Base-by-base conservation (phyloP, 1,140 invertebrate genomes). In the Sinonovacula constricta region DNA sequence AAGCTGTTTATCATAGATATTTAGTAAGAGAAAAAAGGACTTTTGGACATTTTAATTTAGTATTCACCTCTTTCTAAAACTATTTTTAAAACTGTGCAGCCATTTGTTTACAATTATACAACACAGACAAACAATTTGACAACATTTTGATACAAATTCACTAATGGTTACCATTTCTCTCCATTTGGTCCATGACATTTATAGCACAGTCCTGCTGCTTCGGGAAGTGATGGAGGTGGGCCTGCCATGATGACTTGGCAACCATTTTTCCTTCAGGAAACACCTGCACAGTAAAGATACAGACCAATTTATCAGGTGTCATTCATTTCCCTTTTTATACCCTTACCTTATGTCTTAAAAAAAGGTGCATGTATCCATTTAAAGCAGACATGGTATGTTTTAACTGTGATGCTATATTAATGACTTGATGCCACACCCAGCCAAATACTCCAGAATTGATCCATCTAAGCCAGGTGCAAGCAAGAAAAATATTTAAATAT, bases 231-330 rank as follows among this genome's bases (percentile, higher is more conserved):
- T 95, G 94, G 82, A 98, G 95, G 88, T 97, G 95, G 7, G 83
- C 82, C 77, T 91, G 90, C 86, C 87, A 89, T 3, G 71, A 57
- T 91, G 95, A 98, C 45, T 88, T 92, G 0, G 98, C 94, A 68
- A 98, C 93, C 90, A 97, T 95, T 89, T 94, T 95, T 3, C 95
- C 97, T 91, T 98, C 97, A 0, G 98, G 98, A 89, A 99, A 94
- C 14, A 99, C 93, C 89, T 98, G 66, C 49, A 78, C n/a, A n/a
- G n/a, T n/a, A 70, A 14, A 59, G 30, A 53, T 14, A 26, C 14
- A 15, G 3, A 31, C 15, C 18, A n/a, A 63, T n/a, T 63, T 12
- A 5, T 14, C 18, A 63, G 15, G 10, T n/a, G 60, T 2, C 12
- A 34, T 34, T 14, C 26, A 63, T 63, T 5, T 45, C 7, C 18